Percentiles rank a stretch among this genome's conserved stretches.
Evolutionary conservation across 2,888 invertebrate species (phyloP).

Genomic region (Cremastinae sp.): DNA sequence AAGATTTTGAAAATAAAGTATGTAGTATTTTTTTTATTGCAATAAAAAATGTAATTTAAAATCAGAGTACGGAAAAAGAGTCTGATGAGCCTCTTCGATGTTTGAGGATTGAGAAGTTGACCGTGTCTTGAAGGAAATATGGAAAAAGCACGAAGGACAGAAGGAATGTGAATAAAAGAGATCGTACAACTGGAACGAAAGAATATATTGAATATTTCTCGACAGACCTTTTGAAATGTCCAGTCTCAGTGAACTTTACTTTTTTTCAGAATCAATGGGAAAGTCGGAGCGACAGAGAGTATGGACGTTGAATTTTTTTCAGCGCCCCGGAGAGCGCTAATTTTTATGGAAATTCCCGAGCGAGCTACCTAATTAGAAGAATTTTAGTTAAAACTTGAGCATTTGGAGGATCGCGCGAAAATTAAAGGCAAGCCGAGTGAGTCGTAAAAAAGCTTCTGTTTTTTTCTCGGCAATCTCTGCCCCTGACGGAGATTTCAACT

Average conservation of each 20-base stretch:
- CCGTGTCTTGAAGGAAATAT: conserved; percentile 34
- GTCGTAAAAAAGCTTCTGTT: conserved; percentile 69
- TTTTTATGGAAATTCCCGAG: conserved; percentile 69
- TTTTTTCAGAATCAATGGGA: conserved; percentile 11
- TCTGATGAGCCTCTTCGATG: too few relatives aligned
- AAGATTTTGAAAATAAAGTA: too few relatives aligned
- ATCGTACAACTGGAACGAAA: conserved; percentile 63
- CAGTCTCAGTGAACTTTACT: conserved; percentile 47
- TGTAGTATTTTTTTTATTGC: too few relatives aligned
- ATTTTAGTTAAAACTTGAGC: conserved; percentile 67
- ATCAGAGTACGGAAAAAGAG: background rate
- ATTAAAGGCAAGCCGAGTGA: conserved; percentile 54
- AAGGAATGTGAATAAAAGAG: conserved; percentile 26
- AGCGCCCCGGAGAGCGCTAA: conserved; percentile 34
- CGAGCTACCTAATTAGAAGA: conserved; percentile 70
- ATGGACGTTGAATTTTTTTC: conserved; percentile 1
- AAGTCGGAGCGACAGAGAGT: background rate
- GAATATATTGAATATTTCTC: conserved; percentile 50
- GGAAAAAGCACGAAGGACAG: background rate
- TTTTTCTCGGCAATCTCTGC: conserved; percentile 53
- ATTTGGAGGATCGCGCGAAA: conserved; percentile 37
- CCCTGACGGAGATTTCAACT: conserved; percentile 42
- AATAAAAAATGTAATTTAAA: background rate
- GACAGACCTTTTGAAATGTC: conserved; percentile 60
- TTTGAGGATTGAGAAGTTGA: too few relatives aligned